Evolutionary conservation across 2,888 invertebrate species (phyloP), one percentile per base, ranked within the genome.

Genomic region (Ectemnius cavifrons): DNA sequence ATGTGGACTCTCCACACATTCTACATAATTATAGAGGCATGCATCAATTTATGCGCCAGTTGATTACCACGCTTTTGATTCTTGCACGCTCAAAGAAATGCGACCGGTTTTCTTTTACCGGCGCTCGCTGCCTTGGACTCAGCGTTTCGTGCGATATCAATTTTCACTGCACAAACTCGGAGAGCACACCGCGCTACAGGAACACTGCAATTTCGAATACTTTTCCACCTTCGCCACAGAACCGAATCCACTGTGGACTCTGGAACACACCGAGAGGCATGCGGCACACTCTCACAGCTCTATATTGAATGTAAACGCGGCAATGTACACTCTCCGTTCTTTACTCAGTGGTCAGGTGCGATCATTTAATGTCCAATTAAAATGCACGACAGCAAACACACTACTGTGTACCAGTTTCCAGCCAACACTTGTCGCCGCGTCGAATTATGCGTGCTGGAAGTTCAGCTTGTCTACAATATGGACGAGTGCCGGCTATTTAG

Each of bases 361-460:
- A 52, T 52, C 52, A 52, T 52, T 52, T 52, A 52, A 16, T 52
- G 52, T 52, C 52, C 52, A 16, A 52, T 52, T 52, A 52, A 52
- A 52, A 52, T 52, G 52, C 52, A 52, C 16, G 14, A 52, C 52
- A 14, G 52, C 52, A 52, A 52, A 52, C 52, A 52, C 5, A 52
- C 52, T 52, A 52, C 16, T 16, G 52, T 16, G 52, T 52, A 16
- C 52, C 16, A 16, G 52, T 16, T 37, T 52, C 52, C n/a, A 52
- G 16, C 52, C 16, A 14, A 52, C 52, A 52, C 52, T 52, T 52
- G 52, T 52, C 52, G 14, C 14, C 52, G 16, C 16, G 16, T 14
- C 14, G 5, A 52, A 16, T 52, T 52, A 52, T 52, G 52, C n/a
- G 16, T 13, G 52, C 16, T 52, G 16, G 8, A 11, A 52, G n/a